phyloP scores from a whole-genome alignment of 2,888 invertebrate species.

The Uropetala carovei region DNA sequence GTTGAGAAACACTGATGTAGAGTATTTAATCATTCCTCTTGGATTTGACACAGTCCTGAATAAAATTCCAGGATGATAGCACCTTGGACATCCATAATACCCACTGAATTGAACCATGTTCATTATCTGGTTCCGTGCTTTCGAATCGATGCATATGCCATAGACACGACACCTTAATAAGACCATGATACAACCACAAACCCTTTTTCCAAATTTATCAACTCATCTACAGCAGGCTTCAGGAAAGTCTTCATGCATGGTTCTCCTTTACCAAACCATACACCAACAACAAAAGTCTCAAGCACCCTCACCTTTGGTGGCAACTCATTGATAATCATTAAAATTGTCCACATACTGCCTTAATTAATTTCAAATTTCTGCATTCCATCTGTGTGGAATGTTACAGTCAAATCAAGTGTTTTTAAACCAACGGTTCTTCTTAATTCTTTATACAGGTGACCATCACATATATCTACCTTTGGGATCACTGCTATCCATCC shows the following conservation, averaged over 20 bases:
- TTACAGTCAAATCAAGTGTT: too few relatives aligned
- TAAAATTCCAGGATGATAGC: too few relatives aligned
- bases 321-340: not conserved
- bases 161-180: not conserved
- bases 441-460: too few relatives aligned
- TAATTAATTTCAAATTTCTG: not conserved
- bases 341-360: not conserved
- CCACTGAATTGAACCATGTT: too few relatives aligned
- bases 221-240: not conserved
- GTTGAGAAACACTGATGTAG: too few relatives aligned
- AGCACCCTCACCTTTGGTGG: not conserved
- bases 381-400: not conserved
- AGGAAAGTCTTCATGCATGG: not conserved
- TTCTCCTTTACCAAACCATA: constrained; percentile 1
- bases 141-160: not conserved
- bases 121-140: too few relatives aligned
- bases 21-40: too few relatives aligned
- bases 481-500: too few relatives aligned
- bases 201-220: not conserved
- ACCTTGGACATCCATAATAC: too few relatives aligned
- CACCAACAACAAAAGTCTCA: not conserved
- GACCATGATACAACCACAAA: not conserved
- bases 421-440: too few relatives aligned
- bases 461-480: too few relatives aligned
- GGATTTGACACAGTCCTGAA: too few relatives aligned